Conservation (phyloP, 1,140 invertebrate genomes). For the Acromyrmex echinatior region DNA sequence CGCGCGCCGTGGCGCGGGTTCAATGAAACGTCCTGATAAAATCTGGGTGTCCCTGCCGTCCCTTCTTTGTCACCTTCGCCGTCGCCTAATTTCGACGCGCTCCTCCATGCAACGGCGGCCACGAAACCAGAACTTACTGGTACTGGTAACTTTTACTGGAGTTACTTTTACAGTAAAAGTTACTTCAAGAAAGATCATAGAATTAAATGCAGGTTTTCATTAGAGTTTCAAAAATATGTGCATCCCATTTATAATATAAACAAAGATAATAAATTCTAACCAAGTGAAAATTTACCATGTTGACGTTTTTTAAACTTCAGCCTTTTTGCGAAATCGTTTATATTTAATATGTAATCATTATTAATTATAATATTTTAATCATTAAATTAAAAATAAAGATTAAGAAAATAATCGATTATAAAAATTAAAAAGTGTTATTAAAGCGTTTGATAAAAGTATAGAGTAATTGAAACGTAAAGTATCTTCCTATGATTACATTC, state of each 20-base stretch:
- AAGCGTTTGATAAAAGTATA: neutral
- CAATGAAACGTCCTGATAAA: constrained; percentile 52
- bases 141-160: neutral
- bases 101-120: neutral
- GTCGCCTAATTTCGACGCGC: constrained; percentile 7
- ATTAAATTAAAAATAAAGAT: neutral
- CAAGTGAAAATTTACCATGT: neutral
- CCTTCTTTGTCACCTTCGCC: neutral
- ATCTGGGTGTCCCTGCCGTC: constrained; percentile 8
- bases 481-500: neutral
- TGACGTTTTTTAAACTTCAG: neutral
- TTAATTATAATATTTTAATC: no score
- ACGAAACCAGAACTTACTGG: neutral
- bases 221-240: neutral
- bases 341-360: neutral
- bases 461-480: neutral
- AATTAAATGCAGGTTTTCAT: neutral
- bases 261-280: neutral
- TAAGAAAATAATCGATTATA: neutral
- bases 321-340: no score
- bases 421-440: neutral
- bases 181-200: no score
- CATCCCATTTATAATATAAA: neutral
- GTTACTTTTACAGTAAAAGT: neutral
- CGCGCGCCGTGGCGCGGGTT: constrained; percentile 5